Evolutionary conservation across 1,140 invertebrate genomes (phyloP), one percentile per base, ranked within the genome.

Genomic region (Anastrepha ludens): DNA sequence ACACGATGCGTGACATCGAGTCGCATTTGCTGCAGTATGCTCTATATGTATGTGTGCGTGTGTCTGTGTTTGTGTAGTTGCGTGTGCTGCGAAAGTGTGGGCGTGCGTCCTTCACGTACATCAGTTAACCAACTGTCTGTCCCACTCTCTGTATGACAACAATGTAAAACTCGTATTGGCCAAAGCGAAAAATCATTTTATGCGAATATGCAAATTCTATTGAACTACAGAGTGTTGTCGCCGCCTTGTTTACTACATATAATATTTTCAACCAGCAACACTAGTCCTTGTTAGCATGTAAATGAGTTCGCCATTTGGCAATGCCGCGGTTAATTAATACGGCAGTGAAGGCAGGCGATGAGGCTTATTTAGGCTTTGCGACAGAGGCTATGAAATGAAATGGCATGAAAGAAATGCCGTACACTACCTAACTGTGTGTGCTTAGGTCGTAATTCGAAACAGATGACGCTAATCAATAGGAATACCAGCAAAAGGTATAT

Each of bases 161-260:
- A 29, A 29, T 29, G 29, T 29, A 29, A 29, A 29, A 29, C 29
- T 29, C 29, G 29, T 29, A 29, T 39, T 47, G 20, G 29, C 67
- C 4, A 74, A 47, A 1, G 44, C 55, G 74, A n/a, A 65, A 29
- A 65, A 65, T 65, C 20, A 62, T 15, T 67, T 39, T 39, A 29
- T 74, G 67, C 44, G 44, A 74, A 41, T 47, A 74, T 74, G 67
- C 67, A 74, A 74, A 74, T 74, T 74, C 15, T 44, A 44, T 44
- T n/a, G 15, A 74, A 41, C 39, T 15, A 74, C 39, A 50, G 4
- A 9, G 17, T 62, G 17, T 62, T 62, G 17, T 62, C 15, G 17
- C 17, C 60, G 11, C 17, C 60, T 62, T 62, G 17, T 62, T 62
- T 62, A 17, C 60, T 13, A n/a, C n/a, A n/a, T n/a, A 62, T 17